Evolutionary conservation across 2,113 vertebrate species (phyloP).

Genomic region (Mustela nigripes): DNA sequence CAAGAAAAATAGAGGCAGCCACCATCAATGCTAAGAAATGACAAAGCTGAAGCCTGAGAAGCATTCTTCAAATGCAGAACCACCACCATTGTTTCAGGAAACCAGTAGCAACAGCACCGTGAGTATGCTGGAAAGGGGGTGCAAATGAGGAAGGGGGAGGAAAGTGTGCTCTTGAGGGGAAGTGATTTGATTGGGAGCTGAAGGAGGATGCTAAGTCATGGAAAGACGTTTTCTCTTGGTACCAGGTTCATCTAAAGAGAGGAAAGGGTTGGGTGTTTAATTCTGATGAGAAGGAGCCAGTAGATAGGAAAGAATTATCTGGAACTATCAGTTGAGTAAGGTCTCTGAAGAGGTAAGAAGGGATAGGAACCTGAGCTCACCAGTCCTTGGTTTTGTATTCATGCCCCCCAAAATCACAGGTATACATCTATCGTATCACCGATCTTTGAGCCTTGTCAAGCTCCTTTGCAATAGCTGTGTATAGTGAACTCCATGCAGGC

Average conservation of each 20-base stretch:
- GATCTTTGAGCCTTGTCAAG: neutral
- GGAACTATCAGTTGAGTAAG: neutral
- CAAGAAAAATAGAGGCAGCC: neutral
- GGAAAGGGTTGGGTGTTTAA: neutral
- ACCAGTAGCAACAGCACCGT: neutral
- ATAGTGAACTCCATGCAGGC: neutral
- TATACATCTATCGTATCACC: neutral
- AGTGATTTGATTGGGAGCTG: neutral
- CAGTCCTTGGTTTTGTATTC: neutral
- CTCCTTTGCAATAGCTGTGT: neutral
- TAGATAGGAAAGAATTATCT: neutral
- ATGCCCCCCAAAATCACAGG: neutral
- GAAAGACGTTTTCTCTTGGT: neutral
- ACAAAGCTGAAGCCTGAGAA: neutral
- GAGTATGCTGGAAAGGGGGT: fast-evolving
- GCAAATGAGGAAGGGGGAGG: fast-evolving
- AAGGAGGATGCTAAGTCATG: neutral
- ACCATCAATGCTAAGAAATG: neutral
- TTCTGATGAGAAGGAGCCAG: neutral
- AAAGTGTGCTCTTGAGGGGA: neutral
- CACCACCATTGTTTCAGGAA: neutral
- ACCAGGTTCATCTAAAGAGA: neutral
- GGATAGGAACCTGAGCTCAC: neutral
- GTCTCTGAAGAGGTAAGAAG: neutral
- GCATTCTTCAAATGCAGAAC: neutral